A percentile compares a stretch with the other conserved stretches of the same genome.
Evolutionary conservation across 2,888 invertebrate genomes (phyloP).

Genomic region (Campoplex capitator): DNA sequence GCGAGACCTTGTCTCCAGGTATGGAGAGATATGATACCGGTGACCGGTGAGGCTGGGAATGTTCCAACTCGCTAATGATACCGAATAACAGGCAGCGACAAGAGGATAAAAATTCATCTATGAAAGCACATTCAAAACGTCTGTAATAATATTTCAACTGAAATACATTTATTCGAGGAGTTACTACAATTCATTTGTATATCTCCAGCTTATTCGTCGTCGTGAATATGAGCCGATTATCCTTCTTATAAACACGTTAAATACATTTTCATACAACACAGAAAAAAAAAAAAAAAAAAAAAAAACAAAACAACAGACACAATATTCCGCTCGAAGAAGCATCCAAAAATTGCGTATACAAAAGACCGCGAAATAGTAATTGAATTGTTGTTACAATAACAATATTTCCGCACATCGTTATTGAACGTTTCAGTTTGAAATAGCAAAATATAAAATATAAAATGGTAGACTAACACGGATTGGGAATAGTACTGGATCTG

Average conservation of each 20-base stretch:
- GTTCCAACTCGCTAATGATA: no score
- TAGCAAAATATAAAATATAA: constrained; percentile 56
- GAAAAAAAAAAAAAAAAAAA: constrained; percentile 17
- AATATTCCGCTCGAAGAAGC: constrained; percentile 1
- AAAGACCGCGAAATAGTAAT: constrained; percentile 17
- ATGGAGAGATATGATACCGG: no score
- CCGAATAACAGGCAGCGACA: no score
- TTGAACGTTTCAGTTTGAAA: constrained; percentile 5
- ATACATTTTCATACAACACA: constrained; percentile 38
- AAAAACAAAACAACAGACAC: constrained; percentile 7
- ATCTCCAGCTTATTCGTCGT: constrained; percentile 34
- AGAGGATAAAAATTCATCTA: background rate
- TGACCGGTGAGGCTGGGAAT: no score
- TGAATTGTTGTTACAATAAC: background rate
- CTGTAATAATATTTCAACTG: constrained; percentile 27
- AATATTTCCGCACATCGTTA: background rate
- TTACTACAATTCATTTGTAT: constrained; percentile 63
- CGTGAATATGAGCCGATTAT: constrained; percentile 43
- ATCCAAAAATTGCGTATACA: constrained; percentile 5
- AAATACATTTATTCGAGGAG: constrained; percentile 67
- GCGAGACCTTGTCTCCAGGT: no score
- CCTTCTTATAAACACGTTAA: constrained; percentile 25
- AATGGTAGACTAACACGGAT: constrained; percentile 58
- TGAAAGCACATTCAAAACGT: background rate
- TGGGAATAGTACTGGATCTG: background rate